Base-by-base conservation (phyloP, 2,113 vertebrate genomes). In the Megalops atlanticus region DNA sequence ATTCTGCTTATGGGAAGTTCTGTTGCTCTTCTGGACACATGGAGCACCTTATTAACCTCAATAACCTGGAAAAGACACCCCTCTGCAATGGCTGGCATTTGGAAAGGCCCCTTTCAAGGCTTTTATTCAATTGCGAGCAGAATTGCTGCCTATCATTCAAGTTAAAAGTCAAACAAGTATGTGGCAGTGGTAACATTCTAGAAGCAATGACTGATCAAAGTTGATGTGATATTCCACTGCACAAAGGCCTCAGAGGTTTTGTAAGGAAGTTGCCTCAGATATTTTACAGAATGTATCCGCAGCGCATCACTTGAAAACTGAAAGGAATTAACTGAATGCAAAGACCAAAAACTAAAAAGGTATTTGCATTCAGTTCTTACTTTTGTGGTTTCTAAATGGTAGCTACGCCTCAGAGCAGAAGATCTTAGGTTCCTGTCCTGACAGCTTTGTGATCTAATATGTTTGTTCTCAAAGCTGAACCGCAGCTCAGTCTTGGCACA, bases 401-500 rank as follows among this genome's bases (percentile, higher is more conserved):
- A 49, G 27, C 11, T 64, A 24, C 31, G 58, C n/a, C 31, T 68
- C 27, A 16, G 16, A 68, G 33, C 31, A 72, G 1, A 16, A 47
- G 16, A 16, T 31, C 73, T 10, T 24, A 33, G 35, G 49, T 73
- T 80, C 69, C 36, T 73, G 69, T 80, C 49, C 12, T 38, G 69
- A 39, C 35, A 49, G 35, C 31, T 79, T 58, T 58, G 1, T 52
- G 38, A 24, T 39, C 2, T 72, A 4, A 38, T 72, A 10, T 31
- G 38, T 43, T 74, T 18, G 10, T 41, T 74, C 15, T 41, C 72
- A 24, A 21, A 41, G 40, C 11, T n/a, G 35, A 54, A 21, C 21
- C 21, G 58, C 69, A 80, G 41, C 78, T 76, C 43, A 36, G 15
- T 35, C 12, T 11, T 1, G 49, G 78, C 35, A 52, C 70, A 80